phyloP scores from a whole-genome alignment of 2,113 vertebrate genomes.

The Trematocara stigmaticum region DNA sequence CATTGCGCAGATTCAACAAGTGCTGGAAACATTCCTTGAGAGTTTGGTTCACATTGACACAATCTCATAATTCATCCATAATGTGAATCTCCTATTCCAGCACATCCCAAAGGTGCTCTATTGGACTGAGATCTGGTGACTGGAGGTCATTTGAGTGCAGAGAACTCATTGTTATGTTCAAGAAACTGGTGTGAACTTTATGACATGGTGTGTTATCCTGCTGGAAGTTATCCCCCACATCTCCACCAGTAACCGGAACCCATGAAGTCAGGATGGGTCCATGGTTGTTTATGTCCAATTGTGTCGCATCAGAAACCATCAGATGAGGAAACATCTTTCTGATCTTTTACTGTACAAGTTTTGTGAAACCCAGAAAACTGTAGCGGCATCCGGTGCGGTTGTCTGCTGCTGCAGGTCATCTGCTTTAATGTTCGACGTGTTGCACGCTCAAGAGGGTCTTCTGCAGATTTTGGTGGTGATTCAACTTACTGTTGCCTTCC shows the following conservation, averaged over 20 bases:
- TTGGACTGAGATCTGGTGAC: neutral
- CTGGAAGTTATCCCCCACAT: neutral
- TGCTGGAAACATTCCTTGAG: neutral
- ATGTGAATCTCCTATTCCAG: neutral
- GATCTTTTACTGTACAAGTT: neutral
- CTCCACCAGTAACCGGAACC: neutral
- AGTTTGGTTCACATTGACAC: neutral
- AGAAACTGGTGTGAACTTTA: neutral
- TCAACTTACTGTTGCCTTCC: neutral
- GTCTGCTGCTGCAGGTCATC: neutral
- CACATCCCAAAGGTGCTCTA: neutral
- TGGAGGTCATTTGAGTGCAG: neutral
- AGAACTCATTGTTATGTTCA: neutral
- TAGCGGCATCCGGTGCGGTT: neutral
- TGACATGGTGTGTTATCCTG: fast-evolving
- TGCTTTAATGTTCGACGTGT: fast-evolving
- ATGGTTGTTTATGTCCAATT: neutral
- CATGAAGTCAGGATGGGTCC: neutral
- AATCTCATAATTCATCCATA: neutral
- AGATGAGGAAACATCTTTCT: neutral
- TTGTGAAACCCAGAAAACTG: neutral
- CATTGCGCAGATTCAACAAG: neutral
- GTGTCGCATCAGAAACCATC: neutral
- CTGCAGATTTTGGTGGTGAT: neutral
- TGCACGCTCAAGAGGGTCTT: fast-evolving